Evolutionary conservation across 2,888 invertebrate species (phyloP).

Genomic region (Uloborus plumipes): DNA sequence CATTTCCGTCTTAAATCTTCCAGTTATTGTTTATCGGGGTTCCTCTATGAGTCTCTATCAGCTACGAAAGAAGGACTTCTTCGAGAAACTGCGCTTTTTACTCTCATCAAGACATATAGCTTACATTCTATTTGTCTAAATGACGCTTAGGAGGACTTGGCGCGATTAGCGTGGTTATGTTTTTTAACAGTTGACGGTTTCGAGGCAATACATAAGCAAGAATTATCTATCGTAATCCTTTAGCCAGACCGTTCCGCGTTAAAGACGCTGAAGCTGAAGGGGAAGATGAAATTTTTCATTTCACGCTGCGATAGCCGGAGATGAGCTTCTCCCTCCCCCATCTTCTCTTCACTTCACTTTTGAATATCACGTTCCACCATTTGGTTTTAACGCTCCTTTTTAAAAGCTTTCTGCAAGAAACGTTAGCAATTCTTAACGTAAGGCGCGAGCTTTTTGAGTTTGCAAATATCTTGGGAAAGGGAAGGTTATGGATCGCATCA

Average conservation of each 20-base stretch:
- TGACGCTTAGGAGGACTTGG: slow-evolving; percentile 15
- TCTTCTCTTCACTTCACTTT: slow-evolving; percentile 25
- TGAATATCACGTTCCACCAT: slow-evolving; percentile 36
- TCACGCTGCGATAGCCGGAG: slow-evolving; percentile 44
- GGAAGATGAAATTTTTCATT: slow-evolving; percentile 56
- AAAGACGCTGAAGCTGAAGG: slow-evolving; percentile 37
- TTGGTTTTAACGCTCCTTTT: slow-evolving; percentile 46
- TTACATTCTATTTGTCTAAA: slow-evolving; percentile 17
- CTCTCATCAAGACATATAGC: too few relatives aligned
- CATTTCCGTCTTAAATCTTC: too few relatives aligned
- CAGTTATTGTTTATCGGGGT: too few relatives aligned
- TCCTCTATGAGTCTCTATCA: too few relatives aligned
- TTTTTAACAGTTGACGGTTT: slow-evolving; percentile 46
- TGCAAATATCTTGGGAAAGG: not conserved
- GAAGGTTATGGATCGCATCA: too few relatives aligned
- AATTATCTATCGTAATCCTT: slow-evolving; percentile 49
- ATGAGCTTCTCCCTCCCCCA: slow-evolving; percentile 25
- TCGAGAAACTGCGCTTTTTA: too few relatives aligned
- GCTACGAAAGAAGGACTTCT: too few relatives aligned
- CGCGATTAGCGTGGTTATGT: slow-evolving; percentile 33
- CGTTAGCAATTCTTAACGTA: slow-evolving; percentile 42
- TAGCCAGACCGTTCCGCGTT: slow-evolving; percentile 51
- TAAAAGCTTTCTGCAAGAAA: slow-evolving; percentile 38
- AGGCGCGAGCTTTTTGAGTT: slow-evolving; percentile 26
- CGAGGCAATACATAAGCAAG: slow-evolving; percentile 38